A percentile compares a stretch with the other conserved stretches of the same genome.
phyloP scores from a whole-genome alignment of 2,797 vertebrate species.

The Liasis olivaceus region DNA sequence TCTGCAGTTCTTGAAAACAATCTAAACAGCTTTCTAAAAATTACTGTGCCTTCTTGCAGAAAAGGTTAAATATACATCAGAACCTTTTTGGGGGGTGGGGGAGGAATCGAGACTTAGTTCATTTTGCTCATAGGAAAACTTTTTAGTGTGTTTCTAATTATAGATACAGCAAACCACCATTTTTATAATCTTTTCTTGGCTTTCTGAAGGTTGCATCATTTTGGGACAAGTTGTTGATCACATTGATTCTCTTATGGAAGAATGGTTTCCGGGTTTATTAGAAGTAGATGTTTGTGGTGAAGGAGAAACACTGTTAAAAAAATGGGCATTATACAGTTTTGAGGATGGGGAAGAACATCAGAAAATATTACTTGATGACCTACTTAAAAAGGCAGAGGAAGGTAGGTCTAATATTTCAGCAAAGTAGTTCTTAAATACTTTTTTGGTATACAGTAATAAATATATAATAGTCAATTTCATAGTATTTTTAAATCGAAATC shows the following conservation, averaged over 20 bases:
- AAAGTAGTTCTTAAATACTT: not conserved
- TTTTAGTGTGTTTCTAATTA: not conserved
- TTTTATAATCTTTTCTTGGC: constrained; percentile 30
- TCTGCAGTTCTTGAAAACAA: constrained; percentile 79
- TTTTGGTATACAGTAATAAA: not conserved
- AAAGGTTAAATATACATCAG: constrained; percentile 81
- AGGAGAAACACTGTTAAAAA: constrained; percentile 92
- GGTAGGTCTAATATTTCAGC: constrained; percentile 72
- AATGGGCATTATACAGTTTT: constrained; percentile 94
- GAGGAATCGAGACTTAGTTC: no score
- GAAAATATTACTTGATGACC: constrained; percentile 90
- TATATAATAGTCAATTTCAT: not conserved
- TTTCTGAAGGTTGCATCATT: constrained; percentile 83
- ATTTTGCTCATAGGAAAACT: not conserved
- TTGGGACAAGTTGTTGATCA: constrained; percentile 97
- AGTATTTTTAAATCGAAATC: not conserved
- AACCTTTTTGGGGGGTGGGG: constrained; percentile 5
- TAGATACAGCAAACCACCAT: not conserved
- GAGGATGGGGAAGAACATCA: constrained; percentile 85
- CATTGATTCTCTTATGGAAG: constrained; percentile 94
- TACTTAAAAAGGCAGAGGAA: constrained; percentile 82
- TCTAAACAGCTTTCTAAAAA: constrained; percentile 87
- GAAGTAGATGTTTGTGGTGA: constrained; percentile 90
- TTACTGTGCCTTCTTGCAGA: constrained; percentile 90
- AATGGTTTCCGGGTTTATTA: constrained; percentile 94